phyloP scores from a whole-genome alignment of 2,797 vertebrate genomes.

The Rhinella marina region DNA sequence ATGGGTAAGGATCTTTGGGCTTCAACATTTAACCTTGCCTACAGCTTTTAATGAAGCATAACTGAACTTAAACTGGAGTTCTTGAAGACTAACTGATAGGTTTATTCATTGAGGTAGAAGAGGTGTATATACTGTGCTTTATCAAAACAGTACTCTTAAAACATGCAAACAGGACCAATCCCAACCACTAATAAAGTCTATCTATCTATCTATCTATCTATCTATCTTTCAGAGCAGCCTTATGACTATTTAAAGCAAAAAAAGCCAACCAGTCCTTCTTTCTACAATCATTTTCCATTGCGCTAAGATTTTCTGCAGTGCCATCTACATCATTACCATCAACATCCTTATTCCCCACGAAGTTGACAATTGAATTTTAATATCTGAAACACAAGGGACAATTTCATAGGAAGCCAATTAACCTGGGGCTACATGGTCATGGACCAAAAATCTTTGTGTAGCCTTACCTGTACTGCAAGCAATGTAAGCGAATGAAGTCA shows the following conservation, averaged over 20 bases:
- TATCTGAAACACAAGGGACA: background rate
- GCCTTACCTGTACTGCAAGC: no score
- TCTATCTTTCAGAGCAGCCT: no score
- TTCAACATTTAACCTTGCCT: constrained; percentile 34
- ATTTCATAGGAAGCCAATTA: background rate
- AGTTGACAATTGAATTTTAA: background rate
- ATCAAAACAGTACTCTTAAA: background rate
- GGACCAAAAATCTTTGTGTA: no score
- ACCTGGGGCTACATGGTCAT: no score
- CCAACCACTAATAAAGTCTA: background rate
- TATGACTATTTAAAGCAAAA: background rate
- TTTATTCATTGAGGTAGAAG: constrained; percentile 19
- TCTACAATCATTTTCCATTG: background rate
- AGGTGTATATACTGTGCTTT: background rate
- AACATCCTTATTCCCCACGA: background rate
- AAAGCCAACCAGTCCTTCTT: background rate
- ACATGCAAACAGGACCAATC: no score
- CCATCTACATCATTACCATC: background rate
- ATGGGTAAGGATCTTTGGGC: constrained; percentile 18
- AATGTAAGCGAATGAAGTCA: no score
- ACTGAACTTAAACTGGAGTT: constrained; percentile 33
- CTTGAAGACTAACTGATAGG: constrained; percentile 29
- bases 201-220: no score
- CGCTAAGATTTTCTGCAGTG: background rate
- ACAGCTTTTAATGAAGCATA: constrained; percentile 48